Percentiles rank a stretch among this genome's conserved stretches.
Conservation (phyloP, 2,797 vertebrate species). For the Hafferia zeledoni region DNA sequence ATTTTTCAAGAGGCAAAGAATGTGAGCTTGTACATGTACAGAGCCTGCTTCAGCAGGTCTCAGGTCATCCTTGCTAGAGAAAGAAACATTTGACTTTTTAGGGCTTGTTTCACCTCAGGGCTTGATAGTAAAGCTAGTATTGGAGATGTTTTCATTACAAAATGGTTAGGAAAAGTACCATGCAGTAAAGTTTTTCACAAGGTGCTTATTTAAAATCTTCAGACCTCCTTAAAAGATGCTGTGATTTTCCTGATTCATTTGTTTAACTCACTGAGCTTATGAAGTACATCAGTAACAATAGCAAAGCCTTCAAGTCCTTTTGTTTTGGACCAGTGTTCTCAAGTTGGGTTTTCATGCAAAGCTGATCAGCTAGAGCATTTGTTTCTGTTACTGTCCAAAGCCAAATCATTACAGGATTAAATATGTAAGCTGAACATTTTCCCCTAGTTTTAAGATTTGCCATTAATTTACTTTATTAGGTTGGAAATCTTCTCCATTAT, state of each 20-base stretch:
- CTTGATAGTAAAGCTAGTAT: not conserved
- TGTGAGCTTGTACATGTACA: not conserved
- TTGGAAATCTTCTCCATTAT: not conserved
- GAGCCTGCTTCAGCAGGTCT: not conserved
- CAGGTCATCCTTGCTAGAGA: not conserved
- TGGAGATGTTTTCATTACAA: not conserved
- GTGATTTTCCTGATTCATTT: not conserved
- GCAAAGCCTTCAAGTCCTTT: not conserved
- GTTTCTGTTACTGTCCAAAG: not conserved
- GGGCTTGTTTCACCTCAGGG: not conserved
- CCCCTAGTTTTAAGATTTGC: not conserved
- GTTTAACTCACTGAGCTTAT: not conserved
- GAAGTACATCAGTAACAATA: not conserved
- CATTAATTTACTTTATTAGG: not conserved
- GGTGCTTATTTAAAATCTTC: not conserved
- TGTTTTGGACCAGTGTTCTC: not conserved
- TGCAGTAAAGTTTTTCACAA: not conserved
- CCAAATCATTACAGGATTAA: not conserved
- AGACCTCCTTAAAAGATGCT: not conserved
- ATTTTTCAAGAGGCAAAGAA: constrained; percentile 2
- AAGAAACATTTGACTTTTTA: not conserved
- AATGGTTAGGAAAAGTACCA: not conserved
- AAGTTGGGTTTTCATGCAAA: not conserved
- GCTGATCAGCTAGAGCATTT: not conserved
- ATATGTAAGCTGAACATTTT: not conserved